Evolutionary conservation across 2,888 invertebrate genomes (phyloP), one percentile per base, ranked within the genome.

Genomic region (Drosophila neonasuta): DNA sequence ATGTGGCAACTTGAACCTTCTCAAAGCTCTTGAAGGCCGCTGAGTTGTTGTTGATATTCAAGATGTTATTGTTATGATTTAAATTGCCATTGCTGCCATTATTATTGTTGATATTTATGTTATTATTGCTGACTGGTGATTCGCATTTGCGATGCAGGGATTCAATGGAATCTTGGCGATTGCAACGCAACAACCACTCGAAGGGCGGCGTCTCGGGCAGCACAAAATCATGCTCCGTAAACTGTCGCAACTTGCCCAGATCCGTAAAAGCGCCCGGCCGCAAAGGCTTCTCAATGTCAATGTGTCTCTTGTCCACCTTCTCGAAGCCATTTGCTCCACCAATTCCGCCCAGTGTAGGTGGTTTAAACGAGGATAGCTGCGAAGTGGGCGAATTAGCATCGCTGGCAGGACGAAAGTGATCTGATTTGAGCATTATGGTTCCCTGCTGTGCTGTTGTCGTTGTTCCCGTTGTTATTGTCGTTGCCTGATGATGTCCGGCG

Each of bases 341-440:
- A 92, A 36, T 36, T n/a, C 36, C 36, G n/a, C 93, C 77, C 6
- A 54, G n/a, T 5, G 8, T 32, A 10, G 11, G 36, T 1, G 55
- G 56, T 24, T 56, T 71, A 1, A 59, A 55, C 1, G 72, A 41
- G 0, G 68, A 57, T 95, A 74, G 94, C 90, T 89, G 97, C 96
- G 34, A 65, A 1, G 71, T 73, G 4, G 74, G 70, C 0, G 85
- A 64, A 10, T 62, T 71, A 36, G 32, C 80, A 5, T 77, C 82
- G 3, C 66, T 59, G 39, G 82, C 79, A 1, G 83, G 87, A 84
- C 94, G 93, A 90, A 97, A 98, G 91, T 98, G 97, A 91, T 97
- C 97, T 88, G 97, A 97, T 89, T 97, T 97, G 20, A 97, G 92
- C 94, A 97, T 95, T 39, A 97, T 95, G 30, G 92, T 92, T 75